Evolutionary conservation across 2,888 invertebrate genomes (phyloP), one percentile per base, ranked within the genome.

Genomic region (Eledona agricola): DNA sequence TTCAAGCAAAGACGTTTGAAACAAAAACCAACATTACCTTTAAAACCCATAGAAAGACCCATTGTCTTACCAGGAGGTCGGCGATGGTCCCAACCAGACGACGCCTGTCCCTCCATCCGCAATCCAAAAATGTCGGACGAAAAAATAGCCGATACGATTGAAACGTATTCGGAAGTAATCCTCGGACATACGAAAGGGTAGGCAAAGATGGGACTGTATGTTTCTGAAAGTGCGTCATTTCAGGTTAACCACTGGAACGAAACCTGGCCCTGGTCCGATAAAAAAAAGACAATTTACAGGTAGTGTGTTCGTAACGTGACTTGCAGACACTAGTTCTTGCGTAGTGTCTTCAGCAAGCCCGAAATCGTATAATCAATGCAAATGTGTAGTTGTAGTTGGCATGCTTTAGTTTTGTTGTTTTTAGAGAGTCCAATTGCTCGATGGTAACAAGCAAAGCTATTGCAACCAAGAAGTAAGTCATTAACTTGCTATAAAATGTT

Each of bases 131-230:
- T 91, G 81, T 89, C 93, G 58, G 93, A 96, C 63, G 88, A 91
- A 67, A 88, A 89, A 78, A 91, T 96, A 50, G 89, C 90, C 9
- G 90, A 93, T 70, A 89, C 91, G 1, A 80, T 96, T 58, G 86
- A 88, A 51, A 86, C 88, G 3, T 94, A 93, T 74, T 87, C 93
- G 1, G 93, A 94, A 79, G 84, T 93, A 25, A 87, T 96, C 54
- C 84, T 87, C 45, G 92, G 93, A 59, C 88, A 88, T 64, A 86
- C 89, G 51, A 82, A 91, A 72, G 93, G 93, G 95, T 95, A 85
- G 78, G 80, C 66, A 63, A 22, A 22, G 26, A 53, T 55, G 35
- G 11, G 13, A 42, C n/a, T 40, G 25, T 40, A 46, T 29, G 15
- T 22, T 51, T 37, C 29, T 54, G 49, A 54, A 47, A 19, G 29